A percentile compares a stretch with the other conserved stretches of the same genome.
phyloP scores from a whole-genome alignment of 2,888 invertebrate species.

The Trissoscelio sp. region DNA sequence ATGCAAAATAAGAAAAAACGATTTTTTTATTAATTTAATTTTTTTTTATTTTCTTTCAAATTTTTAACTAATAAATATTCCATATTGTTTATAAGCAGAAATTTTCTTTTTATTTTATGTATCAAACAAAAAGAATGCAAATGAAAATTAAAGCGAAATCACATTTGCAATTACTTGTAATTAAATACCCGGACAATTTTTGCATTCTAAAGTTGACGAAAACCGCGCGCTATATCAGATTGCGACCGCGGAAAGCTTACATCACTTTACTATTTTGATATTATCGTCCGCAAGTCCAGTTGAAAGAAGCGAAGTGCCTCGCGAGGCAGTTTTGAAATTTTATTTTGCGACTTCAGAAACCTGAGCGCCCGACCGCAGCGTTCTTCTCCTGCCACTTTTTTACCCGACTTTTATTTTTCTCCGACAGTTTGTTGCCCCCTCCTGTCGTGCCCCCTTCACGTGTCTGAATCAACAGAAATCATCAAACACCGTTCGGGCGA shows the following conservation, averaged over 20 bases:
- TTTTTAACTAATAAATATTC: too few relatives aligned
- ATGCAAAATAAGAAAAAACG: too few relatives aligned
- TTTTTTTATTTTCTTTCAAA: too few relatives aligned
- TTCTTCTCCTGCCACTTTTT: slow-evolving; percentile 39
- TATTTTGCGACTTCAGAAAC: slow-evolving; percentile 54
- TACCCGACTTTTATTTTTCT: too few relatives aligned
- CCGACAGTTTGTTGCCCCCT: not conserved
- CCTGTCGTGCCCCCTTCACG: too few relatives aligned
- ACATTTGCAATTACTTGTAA: slow-evolving; percentile 55
- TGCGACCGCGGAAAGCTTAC: slow-evolving; percentile 56
- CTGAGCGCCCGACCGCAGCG: slow-evolving; percentile 49
- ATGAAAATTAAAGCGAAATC: slow-evolving; percentile 37
- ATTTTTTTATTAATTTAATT: too few relatives aligned
- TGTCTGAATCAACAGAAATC: slow-evolving; percentile 30
- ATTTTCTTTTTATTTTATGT: too few relatives aligned
- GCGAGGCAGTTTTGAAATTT: slow-evolving; percentile 37
- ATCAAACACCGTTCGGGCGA: slow-evolving; percentile 25
- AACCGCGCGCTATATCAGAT: slow-evolving; percentile 37
- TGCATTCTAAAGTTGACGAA: slow-evolving; percentile 1
- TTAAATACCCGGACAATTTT: slow-evolving; percentile 40
- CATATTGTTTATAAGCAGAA: too few relatives aligned
- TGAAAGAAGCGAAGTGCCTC: slow-evolving; percentile 35
- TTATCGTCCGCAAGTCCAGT: slow-evolving; percentile 20
- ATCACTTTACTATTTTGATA: slow-evolving; percentile 55
- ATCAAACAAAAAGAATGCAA: slow-evolving; percentile 1